Evolutionary conservation across 2,888 invertebrate genomes (phyloP).

Genomic region (Poecilus cupreus): DNA sequence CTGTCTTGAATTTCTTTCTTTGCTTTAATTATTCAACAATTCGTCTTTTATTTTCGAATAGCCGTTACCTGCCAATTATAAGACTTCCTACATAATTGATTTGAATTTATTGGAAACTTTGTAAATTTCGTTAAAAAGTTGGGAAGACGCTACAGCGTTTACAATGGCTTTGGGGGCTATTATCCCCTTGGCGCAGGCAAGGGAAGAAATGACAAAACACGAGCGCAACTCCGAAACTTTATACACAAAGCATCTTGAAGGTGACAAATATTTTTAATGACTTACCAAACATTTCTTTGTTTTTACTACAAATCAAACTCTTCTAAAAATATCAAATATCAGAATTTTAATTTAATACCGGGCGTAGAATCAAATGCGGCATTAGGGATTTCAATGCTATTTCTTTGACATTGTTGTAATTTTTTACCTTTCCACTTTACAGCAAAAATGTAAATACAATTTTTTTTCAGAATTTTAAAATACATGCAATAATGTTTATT

Average conservation of each 20-base stretch:
- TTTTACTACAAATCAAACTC: background rate
- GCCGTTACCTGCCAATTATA: constrained; percentile 57
- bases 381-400: too few species aligned
- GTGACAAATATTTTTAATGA: background rate
- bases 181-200: background rate
- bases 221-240: background rate
- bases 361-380: too few species aligned
- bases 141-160: background rate
- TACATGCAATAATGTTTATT: too few species aligned
- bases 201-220: constrained; percentile 1
- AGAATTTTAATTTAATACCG: too few species aligned
- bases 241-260: background rate
- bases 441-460: too few species aligned
- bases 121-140: constrained; percentile 56
- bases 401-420: too few species aligned
- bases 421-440: too few species aligned
- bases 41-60: constrained; percentile 40
- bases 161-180: background rate
- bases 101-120: constrained; percentile 56
- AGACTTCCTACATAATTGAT: constrained; percentile 50
- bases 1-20: background rate
- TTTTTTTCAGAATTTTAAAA: too few species aligned
- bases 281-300: too few species aligned
- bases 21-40: constrained; percentile 44
- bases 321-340: too few species aligned